Conservation (phyloP, 2,797 vertebrate species). For the Propithecus deckenii region DNA sequence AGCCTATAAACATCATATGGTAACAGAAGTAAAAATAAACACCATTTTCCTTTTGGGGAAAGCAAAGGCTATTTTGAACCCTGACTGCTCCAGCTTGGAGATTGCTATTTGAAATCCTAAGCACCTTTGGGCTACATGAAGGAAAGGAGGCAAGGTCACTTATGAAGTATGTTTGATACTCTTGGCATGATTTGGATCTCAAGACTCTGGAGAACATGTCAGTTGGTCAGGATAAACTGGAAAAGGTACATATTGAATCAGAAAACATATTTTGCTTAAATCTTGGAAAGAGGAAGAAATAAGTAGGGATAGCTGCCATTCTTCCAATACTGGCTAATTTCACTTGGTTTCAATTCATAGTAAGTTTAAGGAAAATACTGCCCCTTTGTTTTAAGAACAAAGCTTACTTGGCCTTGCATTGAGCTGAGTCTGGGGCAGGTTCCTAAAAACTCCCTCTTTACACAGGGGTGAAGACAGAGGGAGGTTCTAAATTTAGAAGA, state of each 20-base stretch:
- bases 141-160: not conserved
- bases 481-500: not conserved
- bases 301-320: not conserved
- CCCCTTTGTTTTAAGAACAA: not conserved
- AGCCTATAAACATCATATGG: slow-evolving; percentile 2
- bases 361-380: slow-evolving; percentile 11
- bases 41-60: slow-evolving; percentile 47
- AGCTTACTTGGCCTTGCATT: not conserved
- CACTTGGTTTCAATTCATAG: not conserved
- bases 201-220: not conserved
- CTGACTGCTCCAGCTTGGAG: not conserved
- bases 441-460: not conserved
- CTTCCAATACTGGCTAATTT: slow-evolving; percentile 5
- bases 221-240: not conserved
- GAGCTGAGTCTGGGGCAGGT: not conserved
- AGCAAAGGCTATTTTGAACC: not conserved
- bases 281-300: slow-evolving; percentile 27
- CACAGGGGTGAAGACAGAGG: not conserved
- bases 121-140: not conserved
- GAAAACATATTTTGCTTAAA: slow-evolving; percentile 18
- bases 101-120: not conserved
- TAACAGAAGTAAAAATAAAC: slow-evolving; percentile 7
- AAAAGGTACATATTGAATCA: not conserved
- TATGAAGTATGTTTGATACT: slow-evolving; percentile 1
- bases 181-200: slow-evolving; percentile 7